These are phyloP conservation scores for Imbricaverruca yamaguchii DNA, from an alignment of 2,888 invertebrate genomes.

Conservation along the genomic window DNA sequence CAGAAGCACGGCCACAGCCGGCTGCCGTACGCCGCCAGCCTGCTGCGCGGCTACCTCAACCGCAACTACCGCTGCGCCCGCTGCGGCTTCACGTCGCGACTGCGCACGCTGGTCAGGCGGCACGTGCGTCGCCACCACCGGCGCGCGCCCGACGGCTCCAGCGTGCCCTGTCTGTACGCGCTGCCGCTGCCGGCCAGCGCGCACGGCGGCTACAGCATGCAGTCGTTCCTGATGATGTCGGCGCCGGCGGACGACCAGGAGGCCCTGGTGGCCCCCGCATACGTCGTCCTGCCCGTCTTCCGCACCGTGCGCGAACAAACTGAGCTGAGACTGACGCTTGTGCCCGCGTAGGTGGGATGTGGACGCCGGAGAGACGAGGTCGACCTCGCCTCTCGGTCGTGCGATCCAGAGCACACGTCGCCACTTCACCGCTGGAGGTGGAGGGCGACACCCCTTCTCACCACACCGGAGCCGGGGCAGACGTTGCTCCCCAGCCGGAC, in stretches of 20 bases:
- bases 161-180: slow-evolving; percentile 1
- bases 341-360: not conserved
- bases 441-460: too few species aligned
- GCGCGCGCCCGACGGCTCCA: not conserved
- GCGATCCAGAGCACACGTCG: too few species aligned
- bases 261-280: not conserved
- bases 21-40: slow-evolving; percentile 4
- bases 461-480: too few species aligned
- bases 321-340: not conserved
- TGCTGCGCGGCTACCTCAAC: slow-evolving; percentile 15
- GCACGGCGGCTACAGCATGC: not conserved
- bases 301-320: not conserved
- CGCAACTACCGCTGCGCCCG: not conserved
- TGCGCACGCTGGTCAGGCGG: not conserved
- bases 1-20: slow-evolving; percentile 4
- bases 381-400: too few species aligned
- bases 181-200: not conserved
- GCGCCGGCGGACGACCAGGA: not conserved
- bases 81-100: slow-evolving; percentile 11
- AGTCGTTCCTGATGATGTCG: slow-evolving; percentile 7
- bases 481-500: too few species aligned
- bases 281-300: slow-evolving; percentile 11
- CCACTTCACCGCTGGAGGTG: too few species aligned
- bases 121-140: slow-evolving; percentile 11
- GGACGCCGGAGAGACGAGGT: too few species aligned